Percentiles rank a stretch among this genome's conserved stretches.
Evolutionary conservation across 2,797 vertebrate genomes (phyloP).

Genomic region (Sebastiscus albofasciatus): DNA sequence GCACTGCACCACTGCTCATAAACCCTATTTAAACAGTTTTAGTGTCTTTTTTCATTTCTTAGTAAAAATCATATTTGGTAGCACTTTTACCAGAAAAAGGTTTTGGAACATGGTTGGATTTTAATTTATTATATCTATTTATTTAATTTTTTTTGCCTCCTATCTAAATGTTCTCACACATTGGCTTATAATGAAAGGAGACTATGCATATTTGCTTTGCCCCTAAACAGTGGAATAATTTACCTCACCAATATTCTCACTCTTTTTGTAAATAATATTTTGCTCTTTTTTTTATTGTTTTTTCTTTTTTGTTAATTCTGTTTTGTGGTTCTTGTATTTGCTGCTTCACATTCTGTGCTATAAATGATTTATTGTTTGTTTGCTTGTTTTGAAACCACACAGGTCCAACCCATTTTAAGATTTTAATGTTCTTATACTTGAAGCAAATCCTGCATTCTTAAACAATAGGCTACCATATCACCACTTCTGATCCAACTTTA

Average conservation of each 20-base stretch:
- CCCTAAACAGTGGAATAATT: background rate
- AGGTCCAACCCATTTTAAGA: background rate
- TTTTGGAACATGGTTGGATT: background rate
- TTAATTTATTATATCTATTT: background rate
- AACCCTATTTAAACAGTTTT: background rate
- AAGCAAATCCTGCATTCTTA: background rate
- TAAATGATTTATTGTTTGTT: background rate
- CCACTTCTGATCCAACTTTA: slow-evolving; percentile 19
- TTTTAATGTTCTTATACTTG: background rate
- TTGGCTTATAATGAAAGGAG: background rate
- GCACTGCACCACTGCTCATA: background rate
- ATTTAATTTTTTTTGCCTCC: no score
- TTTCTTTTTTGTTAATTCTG: background rate
- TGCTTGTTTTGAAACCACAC: background rate
- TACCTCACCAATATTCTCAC: background rate
- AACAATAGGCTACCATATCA: background rate
- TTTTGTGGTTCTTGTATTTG: background rate
- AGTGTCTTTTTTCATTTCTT: background rate
- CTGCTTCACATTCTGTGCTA: background rate
- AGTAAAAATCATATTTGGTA: background rate
- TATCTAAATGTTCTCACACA: background rate
- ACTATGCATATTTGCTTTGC: background rate
- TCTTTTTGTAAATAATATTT: background rate
- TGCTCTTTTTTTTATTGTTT: background rate
- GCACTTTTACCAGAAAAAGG: background rate